Conservation (phyloP, 2,113 vertebrate genomes). For the Bathybates hornii region DNA sequence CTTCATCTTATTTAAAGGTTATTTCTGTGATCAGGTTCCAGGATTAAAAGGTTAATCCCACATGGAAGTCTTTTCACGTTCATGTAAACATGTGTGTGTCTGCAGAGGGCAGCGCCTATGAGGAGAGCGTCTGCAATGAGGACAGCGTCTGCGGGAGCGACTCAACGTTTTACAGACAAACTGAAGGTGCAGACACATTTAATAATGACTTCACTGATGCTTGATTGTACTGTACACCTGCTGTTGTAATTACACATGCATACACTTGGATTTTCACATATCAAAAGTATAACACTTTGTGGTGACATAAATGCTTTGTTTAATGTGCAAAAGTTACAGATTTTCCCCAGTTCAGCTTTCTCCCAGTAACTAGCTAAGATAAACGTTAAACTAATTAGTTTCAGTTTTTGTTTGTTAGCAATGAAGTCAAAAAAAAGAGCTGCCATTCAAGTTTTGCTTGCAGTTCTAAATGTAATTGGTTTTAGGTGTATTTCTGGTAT, state of each 20-base stretch:
- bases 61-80: neutral
- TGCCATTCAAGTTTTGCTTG: neutral
- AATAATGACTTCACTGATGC: neutral
- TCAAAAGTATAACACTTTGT: neutral
- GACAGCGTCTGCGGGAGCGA: constrained; percentile 87
- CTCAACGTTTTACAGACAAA: constrained; percentile 84
- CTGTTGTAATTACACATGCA: neutral
- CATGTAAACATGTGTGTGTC: neutral
- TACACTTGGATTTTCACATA: neutral
- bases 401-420: neutral
- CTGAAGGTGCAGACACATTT: constrained; percentile 75
- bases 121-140: constrained; percentile 84
- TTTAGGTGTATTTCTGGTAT: neutral
- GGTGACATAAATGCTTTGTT: neutral
- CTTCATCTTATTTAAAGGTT: neutral
- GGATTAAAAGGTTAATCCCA: neutral
- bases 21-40: neutral
- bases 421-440: neutral
- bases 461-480: neutral
- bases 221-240: neutral
- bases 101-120: constrained; percentile 78
- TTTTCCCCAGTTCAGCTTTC: neutral
- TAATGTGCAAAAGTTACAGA: neutral
- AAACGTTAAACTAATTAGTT: neutral
- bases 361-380: neutral